Evolutionary conservation across 2,888 invertebrate genomes (phyloP), one percentile per base, ranked within the genome.

Genomic region (Stramonita haemastoma): DNA sequence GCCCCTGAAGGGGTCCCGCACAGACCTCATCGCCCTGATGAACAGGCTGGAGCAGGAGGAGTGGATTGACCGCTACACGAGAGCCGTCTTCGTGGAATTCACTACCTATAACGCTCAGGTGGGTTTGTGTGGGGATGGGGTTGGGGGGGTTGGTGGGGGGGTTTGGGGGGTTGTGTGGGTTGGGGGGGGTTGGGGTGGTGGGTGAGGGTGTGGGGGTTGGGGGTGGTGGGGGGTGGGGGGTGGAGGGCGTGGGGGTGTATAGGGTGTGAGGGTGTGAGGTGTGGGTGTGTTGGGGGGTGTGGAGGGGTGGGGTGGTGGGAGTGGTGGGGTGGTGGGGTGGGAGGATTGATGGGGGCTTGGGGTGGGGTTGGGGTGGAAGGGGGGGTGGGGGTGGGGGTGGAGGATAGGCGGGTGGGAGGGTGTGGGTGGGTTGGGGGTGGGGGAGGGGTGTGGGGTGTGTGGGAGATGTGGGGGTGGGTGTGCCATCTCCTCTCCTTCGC

Each of bases 81-180:
- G 97, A 85, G 97, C 96, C 6, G 95, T 97, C 11, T 96, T 97
- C 91, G 94, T 97, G n/a, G 97, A 97, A 91, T 96, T 97, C 92
- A 96, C 97, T 0, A 95, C 96, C 66, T 97, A 96, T 93, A 97
- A 97, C 90, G 94, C 96, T 0, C 94, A 94, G 89, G 91, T 91
- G 73, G 0, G 86, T 22, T 73, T 29, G 22, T 73, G 8, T 73
- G 73, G 26, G 73, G 29, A n/a, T 4, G 60, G 60, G 60, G 57
- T 13, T 13, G 60, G 60, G 60, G 60, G n/a, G 77, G n/a, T 22
- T 77, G 22, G 1, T 77, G 77, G 1, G 29, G 36, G 36, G 46
- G 22, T 77, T 13, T 77, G 77, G 1, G 77, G 1, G 77, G 8
- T 13, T n/a, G n/a, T n/a, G 29, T 77, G 77, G 11, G 77, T 11